Percentiles rank a stretch among this genome's conserved stretches.
phyloP scores from a whole-genome alignment of 1,140 invertebrate genomes.

The Frieseomelitta varia region DNA sequence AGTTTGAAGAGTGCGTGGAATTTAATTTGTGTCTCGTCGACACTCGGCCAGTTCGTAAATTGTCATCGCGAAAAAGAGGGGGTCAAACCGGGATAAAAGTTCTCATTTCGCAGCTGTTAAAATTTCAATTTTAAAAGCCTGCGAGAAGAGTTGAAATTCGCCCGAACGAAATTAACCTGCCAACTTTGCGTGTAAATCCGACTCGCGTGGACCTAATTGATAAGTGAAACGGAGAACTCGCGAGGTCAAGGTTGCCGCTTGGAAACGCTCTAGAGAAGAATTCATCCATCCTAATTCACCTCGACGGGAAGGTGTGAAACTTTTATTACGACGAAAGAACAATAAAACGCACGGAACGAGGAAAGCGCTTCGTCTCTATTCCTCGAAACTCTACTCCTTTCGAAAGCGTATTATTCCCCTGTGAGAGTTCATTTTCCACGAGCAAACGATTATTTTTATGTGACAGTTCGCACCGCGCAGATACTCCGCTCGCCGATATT shows the following conservation, averaged over 20 bases:
- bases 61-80: too few relatives aligned
- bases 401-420: not conserved
- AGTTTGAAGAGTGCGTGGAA: too few relatives aligned
- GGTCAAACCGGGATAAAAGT: too few relatives aligned
- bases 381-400: not conserved
- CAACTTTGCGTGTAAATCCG: not conserved
- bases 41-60: too few relatives aligned
- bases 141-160: not conserved
- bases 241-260: not conserved
- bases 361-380: not conserved
- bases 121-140: too few relatives aligned
- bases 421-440: not conserved
- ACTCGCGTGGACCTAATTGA: constrained; percentile 1
- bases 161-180: not conserved
- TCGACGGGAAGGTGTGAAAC: not conserved
- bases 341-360: not conserved
- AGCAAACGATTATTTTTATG: not conserved
- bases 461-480: too few relatives aligned
- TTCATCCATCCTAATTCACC: not conserved
- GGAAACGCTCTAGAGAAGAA: not conserved
- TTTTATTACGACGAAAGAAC: not conserved
- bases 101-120: too few relatives aligned
- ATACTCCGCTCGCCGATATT: not conserved
- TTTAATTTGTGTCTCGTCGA: too few relatives aligned
- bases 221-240: constrained; percentile 14